Evolutionary conservation across 2,113 vertebrate genomes (phyloP).

Genomic region (Pycnonotus jocosus): DNA sequence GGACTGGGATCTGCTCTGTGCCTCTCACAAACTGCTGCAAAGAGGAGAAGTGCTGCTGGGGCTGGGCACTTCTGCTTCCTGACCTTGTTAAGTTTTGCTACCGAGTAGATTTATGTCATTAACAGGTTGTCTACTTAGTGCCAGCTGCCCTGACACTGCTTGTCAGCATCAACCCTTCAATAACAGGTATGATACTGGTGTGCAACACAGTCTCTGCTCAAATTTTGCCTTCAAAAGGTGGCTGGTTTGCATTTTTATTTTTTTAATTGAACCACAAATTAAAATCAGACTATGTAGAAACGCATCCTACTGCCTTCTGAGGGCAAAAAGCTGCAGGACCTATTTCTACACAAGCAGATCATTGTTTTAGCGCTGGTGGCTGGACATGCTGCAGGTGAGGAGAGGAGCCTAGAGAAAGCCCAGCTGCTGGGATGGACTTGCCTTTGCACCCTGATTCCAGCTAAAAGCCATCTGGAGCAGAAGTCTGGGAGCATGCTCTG

Average conservation of each 20-base stretch:
- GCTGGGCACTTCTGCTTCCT: not conserved
- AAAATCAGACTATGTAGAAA: not conserved
- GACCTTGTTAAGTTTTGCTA: not conserved
- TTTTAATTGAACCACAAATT: not conserved
- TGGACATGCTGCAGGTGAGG: not conserved
- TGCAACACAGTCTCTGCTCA: not conserved
- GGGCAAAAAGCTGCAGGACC: not conserved
- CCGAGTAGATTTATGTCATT: not conserved
- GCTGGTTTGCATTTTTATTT: not conserved
- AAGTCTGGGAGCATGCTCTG: not conserved
- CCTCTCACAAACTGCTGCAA: not conserved
- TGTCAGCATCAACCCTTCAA: constrained; percentile 73
- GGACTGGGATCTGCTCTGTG: not conserved
- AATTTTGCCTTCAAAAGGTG: not conserved
- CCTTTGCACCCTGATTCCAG: not conserved
- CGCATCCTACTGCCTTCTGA: not conserved
- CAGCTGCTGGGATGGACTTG: not conserved
- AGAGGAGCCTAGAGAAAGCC: not conserved
- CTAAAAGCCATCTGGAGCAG: not conserved
- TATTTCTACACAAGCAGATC: not conserved
- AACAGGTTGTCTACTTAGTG: constrained; percentile 80
- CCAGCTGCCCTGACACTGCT: constrained; percentile 80
- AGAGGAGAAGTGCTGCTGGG: not conserved
- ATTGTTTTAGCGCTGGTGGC: not conserved
- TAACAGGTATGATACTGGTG: constrained; percentile 79